These are phyloP conservation scores for Corvus moneduloides DNA, from an alignment of 2,113 vertebrate genomes.

Conservation along the genomic window DNA sequence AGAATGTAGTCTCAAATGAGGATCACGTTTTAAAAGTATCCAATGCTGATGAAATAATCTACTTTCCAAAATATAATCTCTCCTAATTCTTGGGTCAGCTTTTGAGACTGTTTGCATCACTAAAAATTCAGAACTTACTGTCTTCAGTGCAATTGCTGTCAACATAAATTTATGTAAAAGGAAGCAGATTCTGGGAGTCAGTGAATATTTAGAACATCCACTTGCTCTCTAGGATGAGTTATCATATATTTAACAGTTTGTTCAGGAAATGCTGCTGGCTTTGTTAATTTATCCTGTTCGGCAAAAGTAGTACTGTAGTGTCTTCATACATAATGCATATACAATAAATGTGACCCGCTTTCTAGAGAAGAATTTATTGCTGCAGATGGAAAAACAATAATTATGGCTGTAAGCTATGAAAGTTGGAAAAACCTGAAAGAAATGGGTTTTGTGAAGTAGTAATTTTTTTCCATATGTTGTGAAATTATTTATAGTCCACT, in stretches of 20 bases:
- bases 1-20: neutral
- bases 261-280: slow-evolving; percentile 37
- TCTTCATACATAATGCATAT: slow-evolving; percentile 7
- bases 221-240: neutral
- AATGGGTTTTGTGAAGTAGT: slow-evolving; percentile 29
- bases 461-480: slow-evolving; percentile 46
- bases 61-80: neutral
- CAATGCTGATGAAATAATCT: neutral
- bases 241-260: neutral
- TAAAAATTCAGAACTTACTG: neutral
- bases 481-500: slow-evolving; percentile 32
- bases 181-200: neutral
- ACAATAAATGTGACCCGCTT: neutral
- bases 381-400: slow-evolving; percentile 49
- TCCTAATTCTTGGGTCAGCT: neutral
- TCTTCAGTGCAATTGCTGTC: neutral
- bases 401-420: slow-evolving; percentile 13
- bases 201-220: neutral
- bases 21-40: neutral
- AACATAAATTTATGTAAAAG: neutral
- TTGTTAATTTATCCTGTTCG: neutral
- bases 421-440: slow-evolving; percentile 39
- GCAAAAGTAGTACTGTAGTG: neutral
- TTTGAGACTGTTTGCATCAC: neutral
- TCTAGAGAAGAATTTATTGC: slow-evolving; percentile 24